Evolutionary conservation across 23 tunicate species (phyloP).

Genomic region (Corella eumyota): DNA sequence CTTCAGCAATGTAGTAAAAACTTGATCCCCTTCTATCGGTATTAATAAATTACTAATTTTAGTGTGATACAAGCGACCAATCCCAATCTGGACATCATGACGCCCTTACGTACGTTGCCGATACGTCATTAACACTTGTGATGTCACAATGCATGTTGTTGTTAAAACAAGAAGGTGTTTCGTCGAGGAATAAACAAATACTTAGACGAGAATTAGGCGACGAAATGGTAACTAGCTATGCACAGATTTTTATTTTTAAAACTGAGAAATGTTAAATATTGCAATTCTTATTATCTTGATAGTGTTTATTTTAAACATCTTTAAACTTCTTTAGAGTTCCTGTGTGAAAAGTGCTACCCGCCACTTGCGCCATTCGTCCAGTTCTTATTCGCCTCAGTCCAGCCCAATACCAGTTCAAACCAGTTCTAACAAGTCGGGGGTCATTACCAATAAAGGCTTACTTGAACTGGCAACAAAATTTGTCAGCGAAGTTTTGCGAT

Average conservation of each 20-base stretch:
- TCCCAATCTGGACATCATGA: slow-evolving; percentile 1
- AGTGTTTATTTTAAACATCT: neutral
- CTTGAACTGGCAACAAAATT: no score
- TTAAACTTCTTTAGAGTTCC: slow-evolving; percentile 22
- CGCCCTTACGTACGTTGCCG: slow-evolving; percentile 30
- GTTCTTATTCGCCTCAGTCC: slow-evolving; percentile 46
- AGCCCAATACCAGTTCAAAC: slow-evolving; percentile 30
- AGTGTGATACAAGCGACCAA: no score
- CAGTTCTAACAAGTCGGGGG: slow-evolving; percentile 1
- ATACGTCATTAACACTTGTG: slow-evolving; percentile 35
- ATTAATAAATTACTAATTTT: no score
- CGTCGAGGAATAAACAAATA: slow-evolving; percentile 66
- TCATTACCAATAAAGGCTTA: neutral
- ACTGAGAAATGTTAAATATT: no score
- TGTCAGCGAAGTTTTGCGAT: no score
- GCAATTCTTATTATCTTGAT: no score
- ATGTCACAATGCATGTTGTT: slow-evolving; percentile 73
- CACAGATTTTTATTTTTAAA: neutral
- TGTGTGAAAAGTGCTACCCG: slow-evolving; percentile 67
- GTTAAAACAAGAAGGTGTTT: slow-evolving; percentile 47
- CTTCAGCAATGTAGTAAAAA: no score
- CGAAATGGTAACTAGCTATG: slow-evolving; percentile 41
- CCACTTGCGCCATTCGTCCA: slow-evolving; percentile 62
- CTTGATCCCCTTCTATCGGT: no score
- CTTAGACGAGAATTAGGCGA: slow-evolving; percentile 65